A percentile compares a stretch with the other conserved stretches of the same genome.
Evolutionary conservation across 2,113 vertebrate genomes (phyloP).

Genomic region (Carollia perspicillata): DNA sequence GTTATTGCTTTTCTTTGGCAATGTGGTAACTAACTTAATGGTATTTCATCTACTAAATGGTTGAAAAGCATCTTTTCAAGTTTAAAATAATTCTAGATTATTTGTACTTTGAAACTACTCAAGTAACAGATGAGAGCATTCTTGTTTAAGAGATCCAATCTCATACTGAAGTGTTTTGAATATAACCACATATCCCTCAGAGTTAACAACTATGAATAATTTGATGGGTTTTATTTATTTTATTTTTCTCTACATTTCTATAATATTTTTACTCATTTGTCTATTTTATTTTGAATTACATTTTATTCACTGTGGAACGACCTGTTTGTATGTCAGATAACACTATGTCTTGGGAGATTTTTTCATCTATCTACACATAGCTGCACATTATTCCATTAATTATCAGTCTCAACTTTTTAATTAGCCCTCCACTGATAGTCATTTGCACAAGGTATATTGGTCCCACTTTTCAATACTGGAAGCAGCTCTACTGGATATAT

Average conservation of each 20-base stretch:
- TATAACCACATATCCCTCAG: neutral
- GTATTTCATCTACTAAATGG: neutral
- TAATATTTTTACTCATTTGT: neutral
- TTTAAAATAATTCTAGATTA: neutral
- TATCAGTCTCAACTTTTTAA: neutral
- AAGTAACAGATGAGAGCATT: neutral
- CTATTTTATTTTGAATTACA: neutral
- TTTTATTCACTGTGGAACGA: neutral
- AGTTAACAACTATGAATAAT: neutral
- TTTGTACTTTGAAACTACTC: neutral
- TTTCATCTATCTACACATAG: neutral
- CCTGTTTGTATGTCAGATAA: neutral
- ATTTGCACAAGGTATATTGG: neutral
- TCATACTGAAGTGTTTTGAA: neutral
- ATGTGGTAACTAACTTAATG: neutral
- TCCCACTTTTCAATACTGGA: neutral
- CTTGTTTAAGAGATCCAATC: neutral
- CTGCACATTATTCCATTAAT: neutral
- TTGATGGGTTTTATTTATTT: neutral
- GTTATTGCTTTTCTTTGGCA: neutral
- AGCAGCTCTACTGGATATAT: neutral
- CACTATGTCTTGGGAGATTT: neutral
- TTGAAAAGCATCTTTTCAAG: neutral
- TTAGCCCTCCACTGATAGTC: fast-evolving
- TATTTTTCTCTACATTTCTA: neutral